Evolutionary conservation across 2,888 invertebrate genomes (phyloP), one percentile per base, ranked within the genome.

Genomic region (Temnothorax unifasciatus): DNA sequence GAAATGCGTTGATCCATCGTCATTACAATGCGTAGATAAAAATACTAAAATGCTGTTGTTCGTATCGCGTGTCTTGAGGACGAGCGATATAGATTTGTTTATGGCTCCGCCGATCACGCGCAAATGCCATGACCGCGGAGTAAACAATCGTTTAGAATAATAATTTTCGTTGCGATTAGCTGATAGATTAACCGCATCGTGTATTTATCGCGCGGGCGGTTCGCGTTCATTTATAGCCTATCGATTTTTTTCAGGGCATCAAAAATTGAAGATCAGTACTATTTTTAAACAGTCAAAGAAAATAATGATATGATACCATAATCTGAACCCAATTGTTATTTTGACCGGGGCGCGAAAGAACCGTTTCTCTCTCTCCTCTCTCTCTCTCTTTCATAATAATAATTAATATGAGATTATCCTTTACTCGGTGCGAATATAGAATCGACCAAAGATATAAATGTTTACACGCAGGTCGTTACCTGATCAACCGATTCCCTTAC

Each of bases 401-500:
- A 29, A 29, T 29, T 29, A 29, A 29, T 29, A 29, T 29, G 3
- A 29, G 29, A 59, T 61, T 34, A 44, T 29, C 3, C 41, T 61
- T 59, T 44, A 13, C n/a, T 25, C 11, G 0, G 29, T 3, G 29
- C 29, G 29, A 29, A 57, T 38, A 15, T 41, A 21, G 9, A 75
- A 63, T 47, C 47, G n/a, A 50, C 47, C n/a, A 15, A n/a, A 44
- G 8, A 29, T 29, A 25, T 68, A 44, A 3, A 29, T 29, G 18
- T 68, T 59, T 44, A 18, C 41, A 44, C 5, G 5, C 29, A 11
- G 5, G 3, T 44, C 29, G 15, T 92, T 93, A 97, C 98, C 96
- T 97, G 97, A 85, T 98, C 98, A 75, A 97, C 96, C 93, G 97
- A 97, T 94, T 98, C 98, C 83, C 98, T 95, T 5, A 97, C 98